phyloP scores from a whole-genome alignment of 37 sponge, comb jelly and placozoan genomes.

The Oopsacas minuta region DNA sequence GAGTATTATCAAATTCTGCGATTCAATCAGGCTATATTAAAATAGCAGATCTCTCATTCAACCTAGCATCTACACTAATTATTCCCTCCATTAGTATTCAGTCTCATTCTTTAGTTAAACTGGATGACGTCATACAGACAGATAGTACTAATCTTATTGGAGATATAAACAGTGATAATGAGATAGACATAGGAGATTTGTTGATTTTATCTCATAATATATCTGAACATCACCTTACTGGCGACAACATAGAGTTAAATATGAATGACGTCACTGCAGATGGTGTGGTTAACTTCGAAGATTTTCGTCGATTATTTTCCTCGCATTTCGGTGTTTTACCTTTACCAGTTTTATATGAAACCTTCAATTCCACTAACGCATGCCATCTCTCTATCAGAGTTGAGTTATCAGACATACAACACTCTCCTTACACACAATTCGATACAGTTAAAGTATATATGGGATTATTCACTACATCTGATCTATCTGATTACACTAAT shows the following conservation, averaged over 20 bases:
- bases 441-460: neutral
- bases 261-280: neutral
- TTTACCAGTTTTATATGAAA: neutral
- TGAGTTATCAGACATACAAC: neutral
- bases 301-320: neutral
- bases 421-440: neutral
- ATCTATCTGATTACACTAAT: neutral
- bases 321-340: neutral
- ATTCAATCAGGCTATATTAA: neutral
- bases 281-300: neutral
- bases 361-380: neutral
- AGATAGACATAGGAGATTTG: neutral
- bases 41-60: neutral
- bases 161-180: neutral
- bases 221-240: neutral
- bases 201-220: neutral
- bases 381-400: neutral
- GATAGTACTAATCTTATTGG: neutral
- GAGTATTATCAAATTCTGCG: neutral
- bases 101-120: too few species aligned
- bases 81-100: neutral
- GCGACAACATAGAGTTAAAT: neutral
- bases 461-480: neutral
- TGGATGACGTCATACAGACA: neutral
- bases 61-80: neutral